These are phyloP conservation scores for Adineta ricciae DNA, from an alignment of 2,888 invertebrate species.

Conservation along the genomic window DNA sequence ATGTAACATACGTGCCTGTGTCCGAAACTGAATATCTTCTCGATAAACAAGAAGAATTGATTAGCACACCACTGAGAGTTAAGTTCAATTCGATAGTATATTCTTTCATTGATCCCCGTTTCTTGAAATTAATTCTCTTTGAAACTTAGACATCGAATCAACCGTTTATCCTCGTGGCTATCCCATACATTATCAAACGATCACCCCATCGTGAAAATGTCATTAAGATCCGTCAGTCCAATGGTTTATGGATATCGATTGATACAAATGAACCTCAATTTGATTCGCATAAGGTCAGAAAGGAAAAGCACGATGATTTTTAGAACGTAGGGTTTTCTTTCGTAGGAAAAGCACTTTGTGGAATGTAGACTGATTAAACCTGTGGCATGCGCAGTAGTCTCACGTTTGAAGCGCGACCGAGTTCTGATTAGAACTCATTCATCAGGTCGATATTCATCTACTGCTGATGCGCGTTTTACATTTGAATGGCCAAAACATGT, in stretches of 20 bases:
- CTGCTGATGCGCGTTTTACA: constrained; percentile 10
- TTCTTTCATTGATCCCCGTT: background rate
- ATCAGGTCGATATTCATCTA: background rate
- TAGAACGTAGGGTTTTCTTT: background rate
- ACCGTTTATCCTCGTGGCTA: background rate
- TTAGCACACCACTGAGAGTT: background rate
- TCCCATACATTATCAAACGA: background rate
- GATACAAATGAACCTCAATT: background rate
- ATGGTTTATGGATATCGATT: background rate
- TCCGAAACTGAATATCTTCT: background rate
- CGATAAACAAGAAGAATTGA: constrained; percentile 9
- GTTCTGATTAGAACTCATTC: background rate
- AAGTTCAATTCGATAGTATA: background rate
- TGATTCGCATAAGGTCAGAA: background rate
- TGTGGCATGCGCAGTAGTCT: background rate
- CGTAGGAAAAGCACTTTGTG: background rate
- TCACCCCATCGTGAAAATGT: background rate
- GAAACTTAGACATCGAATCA: background rate
- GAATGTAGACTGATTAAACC: constrained; percentile 11
- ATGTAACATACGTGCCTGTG: background rate
- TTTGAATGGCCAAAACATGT: background rate
- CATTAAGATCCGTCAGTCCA: background rate
- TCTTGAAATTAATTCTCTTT: background rate
- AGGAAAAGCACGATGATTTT: background rate
- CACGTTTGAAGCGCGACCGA: background rate